phyloP scores from a whole-genome alignment of 2,888 invertebrate genomes.

The Dryobotodes eremita region DNA sequence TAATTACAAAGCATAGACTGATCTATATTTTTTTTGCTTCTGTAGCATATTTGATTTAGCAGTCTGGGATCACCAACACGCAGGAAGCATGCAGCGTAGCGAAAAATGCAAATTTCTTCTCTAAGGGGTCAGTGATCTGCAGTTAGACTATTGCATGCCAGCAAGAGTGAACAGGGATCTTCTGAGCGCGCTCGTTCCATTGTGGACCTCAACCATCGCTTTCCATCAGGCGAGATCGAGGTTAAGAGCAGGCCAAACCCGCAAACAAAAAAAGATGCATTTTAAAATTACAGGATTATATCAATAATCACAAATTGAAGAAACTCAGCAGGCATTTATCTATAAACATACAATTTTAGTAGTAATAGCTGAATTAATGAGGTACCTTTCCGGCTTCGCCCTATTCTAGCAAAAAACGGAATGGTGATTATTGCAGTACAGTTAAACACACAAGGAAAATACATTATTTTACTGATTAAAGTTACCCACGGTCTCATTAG shows the following conservation, averaged over 20 bases:
- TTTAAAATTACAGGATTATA: constrained; percentile 31
- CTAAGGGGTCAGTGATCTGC: not conserved
- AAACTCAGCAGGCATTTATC: constrained; percentile 19
- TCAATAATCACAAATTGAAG: constrained; percentile 17
- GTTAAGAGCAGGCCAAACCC: not conserved
- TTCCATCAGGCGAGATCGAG: not conserved
- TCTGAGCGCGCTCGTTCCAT: not conserved
- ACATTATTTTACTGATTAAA: constrained; percentile 3
- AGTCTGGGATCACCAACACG: constrained; percentile 14
- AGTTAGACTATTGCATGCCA: not conserved
- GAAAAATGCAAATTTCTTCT: constrained; percentile 14
- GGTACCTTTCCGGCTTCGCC: constrained; percentile 54
- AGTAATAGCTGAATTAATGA: constrained; percentile 51
- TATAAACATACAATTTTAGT: constrained; percentile 13
- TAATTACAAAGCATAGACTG: not conserved
- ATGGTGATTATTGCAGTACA: constrained; percentile 16
- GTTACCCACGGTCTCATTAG: not conserved
- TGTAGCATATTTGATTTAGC: constrained; percentile 4
- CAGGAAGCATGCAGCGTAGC: constrained; percentile 15
- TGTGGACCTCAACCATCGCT: not conserved
- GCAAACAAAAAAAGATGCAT: not conserved
- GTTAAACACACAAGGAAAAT: constrained; percentile 34
- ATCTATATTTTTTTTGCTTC: not conserved
- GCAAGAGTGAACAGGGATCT: not conserved
- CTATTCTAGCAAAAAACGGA: constrained; percentile 43